phyloP scores from a whole-genome alignment of 2,113 vertebrate genomes.

The Tyrannus savana region DNA sequence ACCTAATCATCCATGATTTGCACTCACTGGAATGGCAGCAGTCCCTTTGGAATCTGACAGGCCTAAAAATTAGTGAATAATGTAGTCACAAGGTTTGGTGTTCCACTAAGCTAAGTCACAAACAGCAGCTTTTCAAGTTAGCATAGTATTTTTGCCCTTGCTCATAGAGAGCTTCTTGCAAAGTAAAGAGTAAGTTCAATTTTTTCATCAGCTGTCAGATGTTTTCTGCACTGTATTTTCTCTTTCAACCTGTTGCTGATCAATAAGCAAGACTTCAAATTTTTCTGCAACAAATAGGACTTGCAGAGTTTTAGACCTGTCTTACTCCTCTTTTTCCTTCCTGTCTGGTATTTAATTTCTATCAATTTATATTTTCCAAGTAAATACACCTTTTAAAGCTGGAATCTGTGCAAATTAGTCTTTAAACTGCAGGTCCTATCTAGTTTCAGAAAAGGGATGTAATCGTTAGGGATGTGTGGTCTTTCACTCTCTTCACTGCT shows the following conservation, averaged over 20 bases:
- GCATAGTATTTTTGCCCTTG: neutral
- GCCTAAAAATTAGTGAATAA: neutral
- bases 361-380: neutral
- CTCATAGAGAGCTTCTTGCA: neutral
- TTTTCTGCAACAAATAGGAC: neutral
- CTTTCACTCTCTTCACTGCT: neutral
- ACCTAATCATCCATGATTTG: neutral
- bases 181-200: constrained; percentile 3
- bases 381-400: neutral
- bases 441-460: neutral
- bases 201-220: neutral
- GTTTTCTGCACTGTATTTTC: neutral
- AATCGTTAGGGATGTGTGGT: too few species aligned
- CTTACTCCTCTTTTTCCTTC: neutral
- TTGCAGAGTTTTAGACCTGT: neutral
- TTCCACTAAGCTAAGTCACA: neutral
- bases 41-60: neutral
- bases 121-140: neutral
- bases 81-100: neutral
- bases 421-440: neutral
- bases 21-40: neutral
- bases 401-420: constrained; percentile 1
- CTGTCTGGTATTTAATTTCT: neutral
- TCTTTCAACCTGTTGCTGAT: neutral
- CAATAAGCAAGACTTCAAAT: neutral